phyloP scores from a whole-genome alignment of 2,797 vertebrate species.

The Coluber constrictor region DNA sequence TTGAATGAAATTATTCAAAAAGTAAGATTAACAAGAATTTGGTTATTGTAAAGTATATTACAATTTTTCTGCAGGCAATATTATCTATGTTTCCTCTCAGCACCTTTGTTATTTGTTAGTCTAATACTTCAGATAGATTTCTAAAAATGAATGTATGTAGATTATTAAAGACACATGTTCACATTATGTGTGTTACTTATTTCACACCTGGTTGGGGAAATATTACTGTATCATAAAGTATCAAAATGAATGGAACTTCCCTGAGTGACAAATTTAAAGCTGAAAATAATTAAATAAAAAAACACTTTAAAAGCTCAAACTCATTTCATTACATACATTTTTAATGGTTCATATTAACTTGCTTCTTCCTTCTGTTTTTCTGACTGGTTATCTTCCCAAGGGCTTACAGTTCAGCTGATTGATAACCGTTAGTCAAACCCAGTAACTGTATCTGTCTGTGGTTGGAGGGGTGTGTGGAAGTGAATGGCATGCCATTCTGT shows the following conservation, averaged over 20 bases:
- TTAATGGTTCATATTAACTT: constrained; percentile 35
- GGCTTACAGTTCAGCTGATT: constrained; percentile 70
- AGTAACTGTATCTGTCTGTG: constrained; percentile 76
- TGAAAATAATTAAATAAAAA: background rate
- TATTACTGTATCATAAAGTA: background rate
- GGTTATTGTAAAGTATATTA: background rate
- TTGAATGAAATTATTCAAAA: background rate
- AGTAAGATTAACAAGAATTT: background rate
- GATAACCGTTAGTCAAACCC: constrained; percentile 78
- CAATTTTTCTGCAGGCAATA: background rate
- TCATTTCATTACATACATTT: constrained; percentile 28
- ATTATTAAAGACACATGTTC: background rate
- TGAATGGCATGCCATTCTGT: constrained; percentile 69
- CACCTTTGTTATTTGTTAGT: background rate
- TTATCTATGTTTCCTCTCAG: background rate
- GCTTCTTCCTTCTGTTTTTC: constrained; percentile 49
- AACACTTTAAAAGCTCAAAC: constrained; percentile 28
- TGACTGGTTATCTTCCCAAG: constrained; percentile 53
- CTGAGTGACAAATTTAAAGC: background rate
- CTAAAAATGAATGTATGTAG: background rate
- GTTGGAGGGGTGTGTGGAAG: constrained; percentile 72
- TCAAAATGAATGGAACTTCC: background rate
- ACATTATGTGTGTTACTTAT: background rate
- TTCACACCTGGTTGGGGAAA: background rate
- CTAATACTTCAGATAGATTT: background rate